These are phyloP conservation scores for Carcinoscorpius rotundicauda DNA, from an alignment of 1,140 invertebrate genomes.

Conservation along the genomic window DNA sequence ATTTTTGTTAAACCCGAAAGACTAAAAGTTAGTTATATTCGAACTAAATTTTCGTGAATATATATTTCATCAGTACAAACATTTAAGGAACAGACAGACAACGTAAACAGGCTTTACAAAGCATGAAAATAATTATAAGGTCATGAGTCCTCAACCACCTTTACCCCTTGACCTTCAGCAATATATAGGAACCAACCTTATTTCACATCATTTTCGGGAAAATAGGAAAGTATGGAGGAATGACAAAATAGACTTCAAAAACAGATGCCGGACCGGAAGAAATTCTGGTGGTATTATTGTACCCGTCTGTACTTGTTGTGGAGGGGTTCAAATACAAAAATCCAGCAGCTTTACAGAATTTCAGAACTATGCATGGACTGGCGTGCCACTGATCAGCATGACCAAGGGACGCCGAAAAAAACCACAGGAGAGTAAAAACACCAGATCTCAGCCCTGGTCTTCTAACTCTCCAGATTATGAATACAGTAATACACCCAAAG, in stretches of 20 bases:
- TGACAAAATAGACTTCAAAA: background rate
- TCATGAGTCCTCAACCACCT: slow-evolving; percentile 17
- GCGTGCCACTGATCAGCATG: slow-evolving; percentile 54
- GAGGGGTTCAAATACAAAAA: slow-evolving; percentile 2
- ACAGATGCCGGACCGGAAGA: background rate
- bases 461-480: too few species aligned
- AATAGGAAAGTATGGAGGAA: slow-evolving; percentile 14
- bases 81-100: too few species aligned
- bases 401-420: slow-evolving; percentile 11
- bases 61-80: too few species aligned
- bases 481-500: too few species aligned
- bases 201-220: slow-evolving; percentile 36
- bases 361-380: slow-evolving; percentile 40
- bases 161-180: slow-evolving; percentile 44
- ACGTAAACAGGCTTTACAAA: too few species aligned
- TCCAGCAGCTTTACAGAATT: background rate
- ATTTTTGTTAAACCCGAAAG: too few species aligned
- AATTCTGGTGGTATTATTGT: background rate
- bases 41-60: too few species aligned
- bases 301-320: background rate
- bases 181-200: slow-evolving; percentile 50
- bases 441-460: too few species aligned
- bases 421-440: too few species aligned
- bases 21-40: too few species aligned
- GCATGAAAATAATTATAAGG: too few species aligned